phyloP scores from a whole-genome alignment of 2,113 vertebrate genomes.

The Sclerurus mexicanus region DNA sequence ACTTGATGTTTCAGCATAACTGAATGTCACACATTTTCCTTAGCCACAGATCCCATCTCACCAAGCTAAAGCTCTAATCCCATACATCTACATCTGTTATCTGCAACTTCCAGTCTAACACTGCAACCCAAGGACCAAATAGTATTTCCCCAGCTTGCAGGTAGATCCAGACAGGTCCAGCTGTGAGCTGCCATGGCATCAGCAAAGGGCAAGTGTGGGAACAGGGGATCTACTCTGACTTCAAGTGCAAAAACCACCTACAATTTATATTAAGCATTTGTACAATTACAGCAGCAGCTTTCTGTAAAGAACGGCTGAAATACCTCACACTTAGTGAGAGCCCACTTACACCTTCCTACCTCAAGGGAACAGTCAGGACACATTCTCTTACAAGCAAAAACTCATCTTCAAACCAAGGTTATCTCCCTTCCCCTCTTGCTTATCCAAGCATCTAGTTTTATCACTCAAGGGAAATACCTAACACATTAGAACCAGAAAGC shows the following conservation, averaged over 20 bases:
- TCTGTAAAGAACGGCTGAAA: not conserved
- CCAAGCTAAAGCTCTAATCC: not conserved
- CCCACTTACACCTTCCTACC: not conserved
- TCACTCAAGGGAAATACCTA: not conserved
- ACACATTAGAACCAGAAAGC: not conserved
- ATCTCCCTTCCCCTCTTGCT: not conserved
- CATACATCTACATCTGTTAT: not conserved
- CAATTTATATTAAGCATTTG: not conserved
- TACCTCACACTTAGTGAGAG: not conserved
- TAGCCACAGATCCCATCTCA: not conserved
- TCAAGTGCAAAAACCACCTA: not conserved
- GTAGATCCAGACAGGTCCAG: not conserved
- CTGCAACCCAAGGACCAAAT: not conserved
- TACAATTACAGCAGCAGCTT: not conserved
- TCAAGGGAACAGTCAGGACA: not conserved
- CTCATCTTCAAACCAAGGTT: not conserved
- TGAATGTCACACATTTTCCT: not conserved
- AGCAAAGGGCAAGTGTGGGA: not conserved
- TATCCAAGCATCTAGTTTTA: not conserved
- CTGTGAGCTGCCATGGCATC: not conserved
- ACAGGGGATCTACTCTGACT: not conserved
- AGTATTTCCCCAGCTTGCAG: not conserved
- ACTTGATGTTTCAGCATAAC: not conserved
- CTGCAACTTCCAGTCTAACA: not conserved
- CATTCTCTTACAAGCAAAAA: not conserved